Evolutionary conservation across 2,113 vertebrate species (phyloP).

Genomic region (Callopanchax toddi): DNA sequence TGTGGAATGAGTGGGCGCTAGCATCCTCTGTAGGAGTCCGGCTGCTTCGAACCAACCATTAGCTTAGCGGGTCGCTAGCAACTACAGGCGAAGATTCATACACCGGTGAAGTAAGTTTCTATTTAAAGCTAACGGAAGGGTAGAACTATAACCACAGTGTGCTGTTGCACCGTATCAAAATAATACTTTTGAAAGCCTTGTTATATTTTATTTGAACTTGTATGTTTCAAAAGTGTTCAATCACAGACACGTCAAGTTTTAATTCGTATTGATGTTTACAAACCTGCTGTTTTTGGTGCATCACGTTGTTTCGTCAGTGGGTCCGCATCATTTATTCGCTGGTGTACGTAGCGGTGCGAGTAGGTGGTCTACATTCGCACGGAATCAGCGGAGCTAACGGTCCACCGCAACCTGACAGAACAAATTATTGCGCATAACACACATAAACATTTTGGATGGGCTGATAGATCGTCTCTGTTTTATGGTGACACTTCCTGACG

Average conservation of each 20-base stretch:
- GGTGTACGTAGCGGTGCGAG: too few relatives aligned
- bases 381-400: too few relatives aligned
- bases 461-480: not conserved
- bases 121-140: constrained; percentile 35
- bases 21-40: too few relatives aligned
- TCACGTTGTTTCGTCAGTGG: constrained; percentile 24
- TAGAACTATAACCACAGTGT: not conserved
- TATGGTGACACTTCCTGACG: not conserved
- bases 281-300: constrained; percentile 35
- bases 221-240: not conserved
- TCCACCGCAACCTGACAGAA: too few relatives aligned
- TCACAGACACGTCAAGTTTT: not conserved
- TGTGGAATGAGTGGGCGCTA: too few relatives aligned
- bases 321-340: not conserved
- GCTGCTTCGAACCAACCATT: not conserved
- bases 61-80: constrained; percentile 6
- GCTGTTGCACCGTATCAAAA: too few relatives aligned
- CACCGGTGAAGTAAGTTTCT: constrained; percentile 33
- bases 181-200: too few relatives aligned
- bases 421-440: too few relatives aligned
- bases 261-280: constrained; percentile 31
- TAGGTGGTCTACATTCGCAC: too few relatives aligned
- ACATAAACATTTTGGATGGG: not conserved
- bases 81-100: not conserved
- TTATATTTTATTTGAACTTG: not conserved